These are phyloP conservation scores for Luffia ferchaultella DNA, from an alignment of 2,888 invertebrate species.

Conservation along the genomic window DNA sequence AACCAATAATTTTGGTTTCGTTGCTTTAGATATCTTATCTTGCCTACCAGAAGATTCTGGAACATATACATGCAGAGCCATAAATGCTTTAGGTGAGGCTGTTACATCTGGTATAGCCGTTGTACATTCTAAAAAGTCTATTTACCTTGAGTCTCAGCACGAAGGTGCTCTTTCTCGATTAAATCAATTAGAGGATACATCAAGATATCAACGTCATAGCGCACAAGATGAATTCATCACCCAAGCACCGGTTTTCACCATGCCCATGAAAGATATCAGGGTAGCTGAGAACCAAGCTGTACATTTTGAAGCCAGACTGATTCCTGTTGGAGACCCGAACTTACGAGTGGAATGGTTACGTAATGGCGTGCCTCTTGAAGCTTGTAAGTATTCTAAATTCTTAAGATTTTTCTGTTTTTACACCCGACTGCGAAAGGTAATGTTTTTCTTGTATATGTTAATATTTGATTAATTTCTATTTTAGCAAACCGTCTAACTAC, in stretches of 20 bases:
- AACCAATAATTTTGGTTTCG: constrained; percentile 97
- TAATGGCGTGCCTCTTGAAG: constrained; percentile 90
- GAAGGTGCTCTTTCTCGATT: constrained; percentile 84
- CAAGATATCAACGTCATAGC: constrained; percentile 76
- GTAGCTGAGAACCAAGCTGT: constrained; percentile 92
- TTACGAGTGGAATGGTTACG: constrained; percentile 94
- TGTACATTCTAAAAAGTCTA: constrained; percentile 85
- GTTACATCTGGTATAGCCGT: constrained; percentile 89
- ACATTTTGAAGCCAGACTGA: constrained; percentile 92
- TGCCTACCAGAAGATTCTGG: constrained; percentile 97
- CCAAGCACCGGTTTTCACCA: constrained; percentile 92
- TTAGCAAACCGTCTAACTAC: constrained; percentile 89
- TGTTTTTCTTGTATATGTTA: too few species aligned
- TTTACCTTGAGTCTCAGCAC: constrained; percentile 88
- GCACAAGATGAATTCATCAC: constrained; percentile 81
- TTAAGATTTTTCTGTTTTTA: neutral
- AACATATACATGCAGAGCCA: constrained; percentile 92
- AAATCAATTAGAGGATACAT: constrained; percentile 82
- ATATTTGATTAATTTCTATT: constrained; percentile 14
- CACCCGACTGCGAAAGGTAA: constrained; percentile 1
- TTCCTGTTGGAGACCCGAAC: constrained; percentile 93
- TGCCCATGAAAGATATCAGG: constrained; percentile 86
- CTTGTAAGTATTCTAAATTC: constrained; percentile 68
- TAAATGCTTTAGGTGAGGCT: constrained; percentile 91
- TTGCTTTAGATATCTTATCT: constrained; percentile 94